Evolutionary conservation across 2,113 vertebrate species (phyloP), one percentile per base, ranked within the genome.

Genomic region (Pongo abelii): DNA sequence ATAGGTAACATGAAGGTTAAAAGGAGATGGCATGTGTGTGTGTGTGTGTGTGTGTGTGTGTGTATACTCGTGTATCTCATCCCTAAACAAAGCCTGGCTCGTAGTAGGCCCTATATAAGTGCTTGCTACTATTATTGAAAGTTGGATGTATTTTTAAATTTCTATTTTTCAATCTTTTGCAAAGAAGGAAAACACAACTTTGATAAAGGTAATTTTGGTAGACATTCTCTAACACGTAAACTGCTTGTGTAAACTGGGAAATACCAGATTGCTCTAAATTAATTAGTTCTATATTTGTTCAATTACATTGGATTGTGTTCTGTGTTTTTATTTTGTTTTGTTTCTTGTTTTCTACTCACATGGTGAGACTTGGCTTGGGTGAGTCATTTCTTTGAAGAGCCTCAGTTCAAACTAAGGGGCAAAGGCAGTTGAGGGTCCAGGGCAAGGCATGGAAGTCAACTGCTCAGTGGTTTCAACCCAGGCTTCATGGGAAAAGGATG

Each of bases 121-220:
- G 1, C 0, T 4, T 1, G 1, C 38, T 91, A 5, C n/a, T 91
- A 57, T 50, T 80, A 27, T 35, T 72, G 30, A 75, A 89, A 85
- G 46, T 79, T 97, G 32, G 50, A 22, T 52, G 25, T 61, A 52
- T 46, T 97, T 84, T 70, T 79, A 32, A 61, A 81, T 69, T 83
- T 78, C 52, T 92, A 6, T 61, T 48, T 94, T 79, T 90, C 88
- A n/a, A 57, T 78, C 30, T n/a, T 72, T 88, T 87, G 20, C 59
- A 72, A 55, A 84, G 46, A 81, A 86, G 35, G 25, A 6, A 43
- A 81, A 38, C n/a, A 43, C 40, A 88, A 78, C 25, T 46, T 52
- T 84, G 77, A 79, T 88, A 35, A 96, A 91, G 59, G 3, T 91
- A 55, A 75, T 81, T 90, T 86, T 74, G 78, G 46, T 61, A 83